Conservation (phyloP, 2,113 vertebrate genomes). For the Salvelinus namaycush region DNA sequence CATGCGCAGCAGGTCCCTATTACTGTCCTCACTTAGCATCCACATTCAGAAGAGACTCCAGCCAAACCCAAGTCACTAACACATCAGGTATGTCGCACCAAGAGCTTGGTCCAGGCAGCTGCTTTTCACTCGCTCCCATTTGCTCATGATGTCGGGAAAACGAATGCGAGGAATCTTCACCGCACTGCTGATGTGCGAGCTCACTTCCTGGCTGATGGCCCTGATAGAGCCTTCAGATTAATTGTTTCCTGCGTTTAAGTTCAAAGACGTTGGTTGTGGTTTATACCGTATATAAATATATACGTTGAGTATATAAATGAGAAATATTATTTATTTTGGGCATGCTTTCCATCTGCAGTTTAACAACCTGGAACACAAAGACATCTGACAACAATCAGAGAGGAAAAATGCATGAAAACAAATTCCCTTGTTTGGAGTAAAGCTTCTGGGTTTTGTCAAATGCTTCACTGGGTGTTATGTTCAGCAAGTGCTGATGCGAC, state of each 20-base stretch:
- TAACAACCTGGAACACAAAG: slow-evolving; percentile 77
- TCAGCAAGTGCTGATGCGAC: slow-evolving; percentile 79
- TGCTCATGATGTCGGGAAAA: slow-evolving; percentile 9
- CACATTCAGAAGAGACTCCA: slow-evolving; percentile 9
- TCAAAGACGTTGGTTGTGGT: slow-evolving; percentile 38
- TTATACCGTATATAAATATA: slow-evolving; percentile 29
- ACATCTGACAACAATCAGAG: slow-evolving; percentile 91
- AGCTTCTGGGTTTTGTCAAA: slow-evolving; percentile 87
- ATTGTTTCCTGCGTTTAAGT: slow-evolving; percentile 17
- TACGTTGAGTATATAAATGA: slow-evolving; percentile 39
- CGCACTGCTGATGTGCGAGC: not conserved
- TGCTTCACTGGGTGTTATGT: slow-evolving; percentile 81
- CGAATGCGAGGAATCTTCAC: slow-evolving; percentile 1
- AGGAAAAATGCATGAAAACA: slow-evolving; percentile 82
- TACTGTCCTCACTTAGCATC: slow-evolving; percentile 44
- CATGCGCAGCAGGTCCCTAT: slow-evolving; percentile 58
- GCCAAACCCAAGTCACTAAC: slow-evolving; percentile 8
- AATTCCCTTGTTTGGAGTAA: slow-evolving; percentile 85
- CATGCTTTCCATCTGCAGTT: slow-evolving; percentile 45
- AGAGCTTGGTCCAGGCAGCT: not conserved
- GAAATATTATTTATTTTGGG: slow-evolving; percentile 55
- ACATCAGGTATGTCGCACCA: slow-evolving; percentile 6
- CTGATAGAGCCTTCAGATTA: not conserved
- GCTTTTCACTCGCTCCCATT: slow-evolving; percentile 7
- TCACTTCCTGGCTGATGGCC: slow-evolving; percentile 8